Conservation (phyloP, 1,140 invertebrate genomes). For the Pseudobourletiella spinata region DNA sequence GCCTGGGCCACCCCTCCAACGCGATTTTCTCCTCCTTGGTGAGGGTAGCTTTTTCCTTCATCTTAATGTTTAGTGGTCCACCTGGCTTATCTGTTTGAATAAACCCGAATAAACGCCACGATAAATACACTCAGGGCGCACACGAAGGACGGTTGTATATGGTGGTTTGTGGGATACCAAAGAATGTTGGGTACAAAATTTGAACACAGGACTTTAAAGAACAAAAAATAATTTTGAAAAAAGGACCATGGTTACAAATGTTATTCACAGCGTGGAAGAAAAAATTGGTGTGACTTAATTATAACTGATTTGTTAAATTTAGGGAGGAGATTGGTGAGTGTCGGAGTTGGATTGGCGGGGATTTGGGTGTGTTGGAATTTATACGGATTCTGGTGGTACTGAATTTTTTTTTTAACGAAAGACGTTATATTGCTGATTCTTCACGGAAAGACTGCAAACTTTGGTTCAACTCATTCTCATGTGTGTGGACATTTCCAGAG, state of each 20-base stretch:
- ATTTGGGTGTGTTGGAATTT: too few relatives aligned
- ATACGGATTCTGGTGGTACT: too few relatives aligned
- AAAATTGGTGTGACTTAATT: too few relatives aligned
- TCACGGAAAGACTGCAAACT: too few relatives aligned
- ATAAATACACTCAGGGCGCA: conserved; percentile 11
- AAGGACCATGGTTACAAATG: background rate
- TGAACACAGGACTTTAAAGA: background rate
- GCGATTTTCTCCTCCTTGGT: conserved; percentile 76
- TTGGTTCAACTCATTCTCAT: too few relatives aligned
- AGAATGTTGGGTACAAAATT: background rate
- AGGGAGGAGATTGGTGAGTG: too few relatives aligned
- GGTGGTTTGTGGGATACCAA: background rate
- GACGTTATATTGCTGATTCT: too few relatives aligned
- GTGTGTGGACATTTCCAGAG: too few relatives aligned
- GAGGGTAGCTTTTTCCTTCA: conserved; percentile 44
- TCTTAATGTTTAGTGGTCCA: background rate
- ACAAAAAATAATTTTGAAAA: background rate
- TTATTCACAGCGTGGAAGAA: background rate
- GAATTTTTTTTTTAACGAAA: too few relatives aligned
- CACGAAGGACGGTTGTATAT: background rate
- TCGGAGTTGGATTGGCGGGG: too few relatives aligned
- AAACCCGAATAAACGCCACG: background rate
- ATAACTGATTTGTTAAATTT: background rate
- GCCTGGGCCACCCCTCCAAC: conserved; percentile 76
- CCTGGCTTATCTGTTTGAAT: conserved; percentile 10